Evolutionary conservation across 1,140 invertebrate genomes (phyloP), one percentile per base, ranked within the genome.

Genomic region (Cryptotermes secundus): DNA sequence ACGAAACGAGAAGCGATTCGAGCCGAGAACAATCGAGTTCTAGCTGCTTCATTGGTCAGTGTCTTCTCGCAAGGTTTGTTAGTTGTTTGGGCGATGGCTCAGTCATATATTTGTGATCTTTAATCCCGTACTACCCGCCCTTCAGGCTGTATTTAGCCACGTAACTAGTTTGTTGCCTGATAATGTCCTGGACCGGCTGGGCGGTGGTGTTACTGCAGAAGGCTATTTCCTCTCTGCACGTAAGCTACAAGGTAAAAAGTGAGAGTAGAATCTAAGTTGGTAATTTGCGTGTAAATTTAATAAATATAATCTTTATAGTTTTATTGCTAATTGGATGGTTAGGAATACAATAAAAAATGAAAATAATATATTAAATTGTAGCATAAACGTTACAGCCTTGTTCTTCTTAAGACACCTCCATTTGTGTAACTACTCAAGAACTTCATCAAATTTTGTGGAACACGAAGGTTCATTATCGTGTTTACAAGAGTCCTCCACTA

Each of bases 41-140:
- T 12, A 72, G 59, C 59, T 31, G 59, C 59, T 31, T 72, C 59
- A 72, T 72, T 72, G 59, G 59, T 72, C 59, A 72, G 59, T 72
- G 59, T 72, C 59, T 72, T 72, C 59, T 72, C 59, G 26, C 4
- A 31, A 72, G 14, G 59, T 72, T 72, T 72, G 59, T 72, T 72
- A 72, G 26, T 14, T 72, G n/a, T 72, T 72, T 31, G 59, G 59
- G 59, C 59, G 59, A 72, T 72, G 59, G 26, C 59, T 72, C 59
- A n/a, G 59, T 16, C 59, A 72, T 72, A 31, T 72, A n/a, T 72
- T 72, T 72, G 59, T 72, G 59, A 72, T 31, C 59, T 72, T 72
- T 72, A n/a, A 72, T 72, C 26, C 26, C n/a, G 31, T 31, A 72
- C 59, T n/a, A n/a, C 2, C 59, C 2, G 6, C 26, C n/a, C 59